Percentiles rank a stretch among this genome's conserved stretches.
phyloP scores from a whole-genome alignment of 2,797 vertebrate genomes.

The Lacerta bilineata region DNA sequence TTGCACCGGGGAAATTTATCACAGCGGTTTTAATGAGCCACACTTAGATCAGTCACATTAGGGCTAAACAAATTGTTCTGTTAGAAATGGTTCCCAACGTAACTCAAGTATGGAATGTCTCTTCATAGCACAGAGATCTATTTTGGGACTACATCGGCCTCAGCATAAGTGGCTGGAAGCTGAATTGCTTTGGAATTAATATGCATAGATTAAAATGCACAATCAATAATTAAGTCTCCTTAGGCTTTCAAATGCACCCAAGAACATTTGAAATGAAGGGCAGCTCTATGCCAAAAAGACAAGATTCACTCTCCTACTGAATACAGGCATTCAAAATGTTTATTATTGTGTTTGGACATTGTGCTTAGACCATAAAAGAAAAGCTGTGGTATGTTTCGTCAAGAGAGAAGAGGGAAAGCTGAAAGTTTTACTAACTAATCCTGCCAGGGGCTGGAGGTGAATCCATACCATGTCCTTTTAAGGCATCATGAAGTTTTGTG shows the following conservation, averaged over 20 bases:
- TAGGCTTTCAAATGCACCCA: not conserved
- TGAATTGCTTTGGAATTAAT: slow-evolving; percentile 2
- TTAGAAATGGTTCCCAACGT: slow-evolving; percentile 17
- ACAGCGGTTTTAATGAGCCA: slow-evolving; percentile 18
- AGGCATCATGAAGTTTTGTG: too few species aligned
- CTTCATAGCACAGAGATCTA: not conserved
- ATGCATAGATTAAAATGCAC: slow-evolving; percentile 3
- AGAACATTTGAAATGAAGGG: slow-evolving; percentile 8
- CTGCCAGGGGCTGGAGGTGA: not conserved
- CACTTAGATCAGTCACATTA: slow-evolving; percentile 22
- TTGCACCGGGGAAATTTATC: slow-evolving; percentile 11
- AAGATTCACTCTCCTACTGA: not conserved
- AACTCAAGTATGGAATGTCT: slow-evolving; percentile 1
- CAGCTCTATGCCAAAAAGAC: slow-evolving; percentile 1
- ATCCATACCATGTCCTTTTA: too few species aligned
- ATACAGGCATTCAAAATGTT: not conserved
- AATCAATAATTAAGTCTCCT: slow-evolving; percentile 2
- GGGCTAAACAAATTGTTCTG: slow-evolving; percentile 4
- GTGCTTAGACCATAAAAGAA: not conserved
- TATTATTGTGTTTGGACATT: not conserved
- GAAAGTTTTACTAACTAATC: not conserved
- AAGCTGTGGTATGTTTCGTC: not conserved
- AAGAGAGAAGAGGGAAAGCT: not conserved
- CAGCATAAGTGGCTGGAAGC: not conserved
- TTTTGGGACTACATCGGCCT: not conserved